phyloP scores from a whole-genome alignment of 2,113 vertebrate species.

The Eurypyga helias region DNA sequence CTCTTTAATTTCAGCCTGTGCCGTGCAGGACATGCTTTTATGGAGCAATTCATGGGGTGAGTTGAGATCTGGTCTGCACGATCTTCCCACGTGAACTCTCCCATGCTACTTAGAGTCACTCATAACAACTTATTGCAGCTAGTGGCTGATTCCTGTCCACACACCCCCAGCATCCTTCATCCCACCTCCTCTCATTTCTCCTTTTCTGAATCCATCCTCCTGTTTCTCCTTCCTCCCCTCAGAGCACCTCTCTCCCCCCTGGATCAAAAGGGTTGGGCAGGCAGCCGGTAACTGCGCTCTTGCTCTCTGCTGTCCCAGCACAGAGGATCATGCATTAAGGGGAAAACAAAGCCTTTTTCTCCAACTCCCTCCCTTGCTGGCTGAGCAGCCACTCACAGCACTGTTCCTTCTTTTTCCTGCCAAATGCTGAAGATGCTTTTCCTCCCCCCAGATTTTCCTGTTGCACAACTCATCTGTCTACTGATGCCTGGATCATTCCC shows the following conservation, averaged over 20 bases:
- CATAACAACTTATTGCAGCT: neutral
- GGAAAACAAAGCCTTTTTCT: neutral
- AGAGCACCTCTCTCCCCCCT: neutral
- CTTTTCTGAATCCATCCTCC: neutral
- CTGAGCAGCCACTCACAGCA: neutral
- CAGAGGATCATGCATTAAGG: neutral
- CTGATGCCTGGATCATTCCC: neutral
- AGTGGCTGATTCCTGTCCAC: neutral
- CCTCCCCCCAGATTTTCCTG: neutral
- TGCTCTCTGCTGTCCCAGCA: neutral
- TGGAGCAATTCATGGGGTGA: neutral
- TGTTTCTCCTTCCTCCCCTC: neutral
- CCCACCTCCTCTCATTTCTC: neutral
- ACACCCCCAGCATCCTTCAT: neutral
- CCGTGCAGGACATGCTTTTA: neutral
- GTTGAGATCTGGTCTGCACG: neutral
- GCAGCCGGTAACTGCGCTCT: neutral
- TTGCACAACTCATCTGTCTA: neutral
- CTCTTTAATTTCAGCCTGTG: neutral
- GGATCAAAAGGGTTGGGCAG: neutral
- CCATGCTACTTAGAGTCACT: neutral
- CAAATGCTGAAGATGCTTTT: neutral
- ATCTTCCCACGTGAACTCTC: neutral
- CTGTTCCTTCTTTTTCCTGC: neutral
- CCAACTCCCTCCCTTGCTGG: neutral